Percentiles rank a stretch among this genome's conserved stretches.
Evolutionary conservation across 2,113 vertebrate genomes (phyloP).

Genomic region (Albula goreensis): DNA sequence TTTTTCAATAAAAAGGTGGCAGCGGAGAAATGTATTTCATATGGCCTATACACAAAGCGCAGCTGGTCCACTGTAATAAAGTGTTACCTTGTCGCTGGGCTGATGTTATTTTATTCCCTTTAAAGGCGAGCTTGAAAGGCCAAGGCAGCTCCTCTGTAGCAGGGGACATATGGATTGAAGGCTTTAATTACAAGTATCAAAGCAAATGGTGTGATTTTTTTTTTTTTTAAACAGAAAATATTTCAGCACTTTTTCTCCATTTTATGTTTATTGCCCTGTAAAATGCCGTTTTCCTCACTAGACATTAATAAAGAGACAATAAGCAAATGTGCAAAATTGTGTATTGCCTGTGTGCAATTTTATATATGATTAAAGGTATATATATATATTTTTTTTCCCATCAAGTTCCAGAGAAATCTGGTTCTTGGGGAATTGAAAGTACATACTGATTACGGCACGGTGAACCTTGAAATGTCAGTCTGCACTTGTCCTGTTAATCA

Average conservation of each 20-base stretch:
- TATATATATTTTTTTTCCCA: not conserved
- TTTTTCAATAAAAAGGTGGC: not conserved
- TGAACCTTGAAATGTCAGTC: too few species aligned
- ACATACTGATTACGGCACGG: too few species aligned
- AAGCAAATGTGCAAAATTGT: not conserved
- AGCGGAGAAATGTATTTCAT: not conserved
- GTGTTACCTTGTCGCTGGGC: not conserved
- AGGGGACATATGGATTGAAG: not conserved
- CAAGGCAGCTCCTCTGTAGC: not conserved
- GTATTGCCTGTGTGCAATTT: not conserved
- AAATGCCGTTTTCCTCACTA: not conserved
- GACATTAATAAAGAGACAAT: not conserved
- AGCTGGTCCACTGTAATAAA: not conserved
- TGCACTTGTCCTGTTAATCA: too few species aligned
- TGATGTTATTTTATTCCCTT: conserved; percentile 2
- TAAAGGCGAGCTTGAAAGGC: not conserved
- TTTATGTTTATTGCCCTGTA: not conserved
- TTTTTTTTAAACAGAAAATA: too few species aligned
- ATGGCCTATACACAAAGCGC: not conserved
- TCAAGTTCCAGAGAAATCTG: not conserved
- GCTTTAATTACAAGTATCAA: conserved; percentile 20
- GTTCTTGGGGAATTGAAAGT: not conserved
- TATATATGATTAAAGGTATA: not conserved
- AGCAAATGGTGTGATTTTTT: not conserved
- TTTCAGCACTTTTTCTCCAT: too few species aligned